Evolutionary conservation across 2,888 invertebrate species (phyloP), one percentile per base, ranked within the genome.

Genomic region (Meteorus cinctellus): DNA sequence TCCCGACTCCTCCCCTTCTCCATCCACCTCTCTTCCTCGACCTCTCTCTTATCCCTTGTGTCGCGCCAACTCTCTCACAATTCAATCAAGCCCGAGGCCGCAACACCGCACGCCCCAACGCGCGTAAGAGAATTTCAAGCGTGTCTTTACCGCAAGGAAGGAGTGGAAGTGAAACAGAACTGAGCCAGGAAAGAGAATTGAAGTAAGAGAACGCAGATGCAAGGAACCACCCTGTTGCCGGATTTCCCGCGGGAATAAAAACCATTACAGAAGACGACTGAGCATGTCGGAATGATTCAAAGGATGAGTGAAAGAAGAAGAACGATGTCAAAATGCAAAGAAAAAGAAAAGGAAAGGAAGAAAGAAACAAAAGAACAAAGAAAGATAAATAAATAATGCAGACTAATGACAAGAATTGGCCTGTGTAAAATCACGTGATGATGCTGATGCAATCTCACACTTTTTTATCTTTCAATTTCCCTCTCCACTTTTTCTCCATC

Each of bases 171-270:
- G 19, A 8, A 19, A 29, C 51, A 51, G 70, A 36, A 69, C 41
- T 65, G 34, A 31, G 27, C 14, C 24, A 10, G 31, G n/a, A 51
- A 48, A 72, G 6, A 41, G n/a, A 29, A 48, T n/a, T 6, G 8
- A 60, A 63, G 36, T n/a, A 16, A n/a, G 19, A 73, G 73, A 74
- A 10, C 45, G 31, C 45, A n/a, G 12, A 45, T 51, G 55, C n/a
- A 29, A 69, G 48, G 6, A 34, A 19, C 36, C 60, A 45, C 72
- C 72, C 51, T 63, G 66, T 77, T 72, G 69, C 70, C 66, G 69
- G 48, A 77, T 75, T 77, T 77, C 77, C 78, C 75, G 71, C 62
- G 75, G 63, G 78, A 72, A 69, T 78, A 63, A 63, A 74, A 72
- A 73, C 69, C 69, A 72, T 78, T 69, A 69, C 74, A 29, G 55